phyloP scores from a whole-genome alignment of 2,888 invertebrate species.

The Hydriomena furcata region DNA sequence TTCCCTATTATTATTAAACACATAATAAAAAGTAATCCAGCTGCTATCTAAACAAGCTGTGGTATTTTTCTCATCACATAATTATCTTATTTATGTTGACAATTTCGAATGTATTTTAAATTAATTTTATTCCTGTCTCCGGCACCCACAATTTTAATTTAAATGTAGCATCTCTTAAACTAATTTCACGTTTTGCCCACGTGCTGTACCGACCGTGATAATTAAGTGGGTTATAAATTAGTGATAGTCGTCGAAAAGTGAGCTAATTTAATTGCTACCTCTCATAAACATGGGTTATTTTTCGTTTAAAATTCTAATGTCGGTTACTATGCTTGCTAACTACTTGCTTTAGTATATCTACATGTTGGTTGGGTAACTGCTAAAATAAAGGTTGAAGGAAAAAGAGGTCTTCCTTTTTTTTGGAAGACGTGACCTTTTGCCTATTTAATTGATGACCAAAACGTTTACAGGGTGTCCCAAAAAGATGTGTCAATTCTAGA shows the following conservation, averaged over 20 bases:
- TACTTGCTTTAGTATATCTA: too few relatives aligned
- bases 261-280: not conserved
- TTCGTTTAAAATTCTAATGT: not conserved
- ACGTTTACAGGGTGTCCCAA: too few relatives aligned
- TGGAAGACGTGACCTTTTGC: too few relatives aligned
- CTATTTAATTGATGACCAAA: too few relatives aligned
- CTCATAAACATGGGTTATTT: not conserved
- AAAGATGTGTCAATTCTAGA: too few relatives aligned
- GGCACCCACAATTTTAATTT: slow-evolving; percentile 32
- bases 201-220: slow-evolving; percentile 16
- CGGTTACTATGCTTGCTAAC: too few relatives aligned
- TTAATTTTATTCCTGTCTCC: slow-evolving; percentile 33
- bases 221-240: slow-evolving; percentile 14
- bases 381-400: too few relatives aligned
- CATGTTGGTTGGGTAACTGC: too few relatives aligned
- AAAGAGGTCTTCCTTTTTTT: too few relatives aligned
- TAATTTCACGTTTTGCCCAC: slow-evolving; percentile 28
- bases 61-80: slow-evolving; percentile 22
- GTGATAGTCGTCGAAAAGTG: slow-evolving; percentile 1
- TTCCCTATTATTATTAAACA: too few relatives aligned
- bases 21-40: not conserved
- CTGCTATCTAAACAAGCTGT: slow-evolving; percentile 1
- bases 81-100: slow-evolving; percentile 34
- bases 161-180: slow-evolving; percentile 27
- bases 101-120: slow-evolving; percentile 31